phyloP scores from a whole-genome alignment of 2,113 vertebrate genomes.

The Callocephalon fimbriatum region DNA sequence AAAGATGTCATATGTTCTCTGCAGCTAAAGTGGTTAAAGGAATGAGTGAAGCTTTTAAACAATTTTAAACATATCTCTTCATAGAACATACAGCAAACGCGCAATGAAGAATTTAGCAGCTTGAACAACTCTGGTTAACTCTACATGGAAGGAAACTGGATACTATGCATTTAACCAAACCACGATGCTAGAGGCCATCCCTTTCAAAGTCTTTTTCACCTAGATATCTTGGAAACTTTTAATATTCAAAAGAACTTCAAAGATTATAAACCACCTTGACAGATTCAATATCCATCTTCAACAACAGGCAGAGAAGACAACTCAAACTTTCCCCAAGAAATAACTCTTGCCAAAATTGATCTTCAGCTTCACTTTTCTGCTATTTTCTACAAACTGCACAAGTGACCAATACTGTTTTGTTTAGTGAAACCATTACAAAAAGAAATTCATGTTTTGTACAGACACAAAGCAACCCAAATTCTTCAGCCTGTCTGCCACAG shows the following conservation, averaged over 20 bases:
- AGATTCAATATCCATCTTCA: not conserved
- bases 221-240: not conserved
- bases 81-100: not conserved
- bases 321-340: not conserved
- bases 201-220: not conserved
- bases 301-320: not conserved
- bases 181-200: not conserved
- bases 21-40: slow-evolving; percentile 29
- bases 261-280: not conserved
- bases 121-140: not conserved
- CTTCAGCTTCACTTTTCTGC: not conserved
- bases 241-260: not conserved
- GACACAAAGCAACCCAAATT: not conserved
- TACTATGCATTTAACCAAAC: not conserved
- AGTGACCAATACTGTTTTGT: not conserved
- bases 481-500: not conserved
- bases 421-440: not conserved
- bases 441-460: not conserved
- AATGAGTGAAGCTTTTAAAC: slow-evolving; percentile 19
- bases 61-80: slow-evolving; percentile 31
- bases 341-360: not conserved
- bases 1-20: slow-evolving; percentile 41
- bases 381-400: not conserved
- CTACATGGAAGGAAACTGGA: not conserved
- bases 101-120: not conserved